phyloP scores from a whole-genome alignment of 2,888 invertebrate genomes.

The Athalia circularis region DNA sequence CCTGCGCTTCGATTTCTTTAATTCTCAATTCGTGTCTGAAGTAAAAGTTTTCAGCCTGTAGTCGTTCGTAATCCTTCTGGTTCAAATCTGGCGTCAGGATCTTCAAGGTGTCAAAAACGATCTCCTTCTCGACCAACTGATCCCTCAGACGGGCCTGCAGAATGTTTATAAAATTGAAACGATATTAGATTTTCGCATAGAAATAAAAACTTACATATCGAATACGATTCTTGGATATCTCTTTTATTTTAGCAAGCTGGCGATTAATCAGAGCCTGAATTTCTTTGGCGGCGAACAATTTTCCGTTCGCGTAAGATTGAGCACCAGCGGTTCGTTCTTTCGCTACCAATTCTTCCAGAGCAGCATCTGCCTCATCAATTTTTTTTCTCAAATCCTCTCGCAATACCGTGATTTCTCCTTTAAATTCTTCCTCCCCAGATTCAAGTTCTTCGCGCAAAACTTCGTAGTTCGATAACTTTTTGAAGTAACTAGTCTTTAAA shows the following conservation, averaged over 20 bases:
- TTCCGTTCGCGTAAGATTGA: slow-evolving; percentile 21
- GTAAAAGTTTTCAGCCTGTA: slow-evolving; percentile 39
- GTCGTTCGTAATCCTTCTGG: slow-evolving; percentile 35
- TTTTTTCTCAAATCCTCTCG: slow-evolving; percentile 21
- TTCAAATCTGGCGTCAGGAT: slow-evolving; percentile 32
- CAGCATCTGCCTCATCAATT: slow-evolving; percentile 33
- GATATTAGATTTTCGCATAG: not conserved
- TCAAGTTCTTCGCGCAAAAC: slow-evolving; percentile 29
- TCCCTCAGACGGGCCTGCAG: slow-evolving; percentile 36
- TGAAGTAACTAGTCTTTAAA: slow-evolving; percentile 19
- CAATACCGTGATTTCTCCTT: slow-evolving; percentile 24
- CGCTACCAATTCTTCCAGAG: slow-evolving; percentile 19
- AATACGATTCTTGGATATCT: slow-evolving; percentile 28
- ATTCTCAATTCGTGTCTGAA: slow-evolving; percentile 18
- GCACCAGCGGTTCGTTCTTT: slow-evolving; percentile 25
- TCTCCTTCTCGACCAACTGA: slow-evolving; percentile 31
- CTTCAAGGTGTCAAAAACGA: slow-evolving; percentile 27
- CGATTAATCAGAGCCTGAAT: slow-evolving; percentile 30
- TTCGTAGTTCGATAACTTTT: slow-evolving; percentile 30
- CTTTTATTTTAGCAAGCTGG: slow-evolving; percentile 38
- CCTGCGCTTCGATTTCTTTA: slow-evolving; percentile 10
- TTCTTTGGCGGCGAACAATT: slow-evolving; percentile 18
- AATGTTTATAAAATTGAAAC: not conserved
- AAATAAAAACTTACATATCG: slow-evolving; percentile 29
- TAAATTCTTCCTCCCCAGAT: slow-evolving; percentile 30